Base-by-base conservation (phyloP, 1,140 invertebrate genomes). In the Platyura marginata region DNA sequence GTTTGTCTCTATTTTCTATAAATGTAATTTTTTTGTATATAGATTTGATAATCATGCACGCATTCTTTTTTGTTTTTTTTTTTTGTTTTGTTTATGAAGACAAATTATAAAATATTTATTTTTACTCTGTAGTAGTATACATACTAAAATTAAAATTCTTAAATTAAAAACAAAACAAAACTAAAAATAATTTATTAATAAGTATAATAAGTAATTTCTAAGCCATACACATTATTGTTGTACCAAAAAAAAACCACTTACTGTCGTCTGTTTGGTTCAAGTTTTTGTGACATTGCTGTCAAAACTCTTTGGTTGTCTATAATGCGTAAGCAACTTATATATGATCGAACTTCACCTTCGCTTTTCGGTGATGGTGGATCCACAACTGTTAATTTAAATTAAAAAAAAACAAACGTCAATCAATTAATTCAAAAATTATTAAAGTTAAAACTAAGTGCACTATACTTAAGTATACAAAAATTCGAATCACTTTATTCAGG, bases 291-390 rank as follows among this genome's bases (percentile, higher is more conserved):
- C 55, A 85, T 67, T 52, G 75, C 72, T 39, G 78, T 81, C 33
- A 86, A 57, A 22, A 75, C 66, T 47, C 78, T 62, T 60, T 86
- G 80, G 65, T 82, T 83, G 65, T 86, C 81, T 49, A 86, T 81
- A 18, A 77, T 78, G 46, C 74, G 61, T 44, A 86, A 67, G 52
- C 77, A 74, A 37, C 71, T 68, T 45, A 79, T 74, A 55, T 77
- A 78, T 2, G 70, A 65, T 43, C 69, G 66, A 9, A 78, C 67
- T 54, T 78, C 75, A 10, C 63, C 62, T 55, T 78, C 75, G 56
- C 71, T 76, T 51, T 76, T 75, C 29, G 75, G 75, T 41, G 75
- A 75, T 6, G 74, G 74, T 41, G 74, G 72, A 38, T 75, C 73
- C 46, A 78, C 52, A 37, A 74, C 74, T 74, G 51, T 22, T 62